A percentile compares a stretch with the other conserved stretches of the same genome.
Evolutionary conservation across 2,888 invertebrate species (phyloP).

Genomic region (Lepidocyrtoides sp.): DNA sequence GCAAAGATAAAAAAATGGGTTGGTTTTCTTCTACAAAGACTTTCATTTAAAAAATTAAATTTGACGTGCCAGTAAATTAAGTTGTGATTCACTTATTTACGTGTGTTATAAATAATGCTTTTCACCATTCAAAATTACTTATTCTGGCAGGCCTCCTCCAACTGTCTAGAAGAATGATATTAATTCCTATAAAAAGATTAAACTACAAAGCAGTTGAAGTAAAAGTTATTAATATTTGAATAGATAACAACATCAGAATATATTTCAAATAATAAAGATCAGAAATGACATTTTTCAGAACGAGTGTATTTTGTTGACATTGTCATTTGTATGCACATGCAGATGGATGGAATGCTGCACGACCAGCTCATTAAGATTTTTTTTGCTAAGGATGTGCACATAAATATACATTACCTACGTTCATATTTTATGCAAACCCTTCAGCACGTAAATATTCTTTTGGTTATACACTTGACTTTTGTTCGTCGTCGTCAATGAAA

Average conservation of each 20-base stretch:
- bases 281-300: slow-evolving; percentile 37
- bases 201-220: not conserved
- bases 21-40: not conserved
- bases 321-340: not conserved
- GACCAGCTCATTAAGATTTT: slow-evolving; percentile 48
- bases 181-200: slow-evolving; percentile 7
- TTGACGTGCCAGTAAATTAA: not conserved
- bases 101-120: not conserved
- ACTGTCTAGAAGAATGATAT: not conserved
- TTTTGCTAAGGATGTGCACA: not conserved
- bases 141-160: not conserved
- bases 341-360: slow-evolving; percentile 52
- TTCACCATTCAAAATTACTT: not conserved
- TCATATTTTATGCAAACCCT: not conserved
- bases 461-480: not conserved
- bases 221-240: slow-evolving; percentile 27
- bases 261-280: slow-evolving; percentile 51
- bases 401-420: not conserved
- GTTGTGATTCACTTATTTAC: not conserved
- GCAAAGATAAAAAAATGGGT: not conserved
- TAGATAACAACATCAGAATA: slow-evolving; percentile 22
- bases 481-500: no score
- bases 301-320: slow-evolving; percentile 19
- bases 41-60: not conserved
- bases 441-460: not conserved